These are phyloP conservation scores for Cephalotes varians DNA, from an alignment of 2,888 invertebrate species.

Conservation along the genomic window DNA sequence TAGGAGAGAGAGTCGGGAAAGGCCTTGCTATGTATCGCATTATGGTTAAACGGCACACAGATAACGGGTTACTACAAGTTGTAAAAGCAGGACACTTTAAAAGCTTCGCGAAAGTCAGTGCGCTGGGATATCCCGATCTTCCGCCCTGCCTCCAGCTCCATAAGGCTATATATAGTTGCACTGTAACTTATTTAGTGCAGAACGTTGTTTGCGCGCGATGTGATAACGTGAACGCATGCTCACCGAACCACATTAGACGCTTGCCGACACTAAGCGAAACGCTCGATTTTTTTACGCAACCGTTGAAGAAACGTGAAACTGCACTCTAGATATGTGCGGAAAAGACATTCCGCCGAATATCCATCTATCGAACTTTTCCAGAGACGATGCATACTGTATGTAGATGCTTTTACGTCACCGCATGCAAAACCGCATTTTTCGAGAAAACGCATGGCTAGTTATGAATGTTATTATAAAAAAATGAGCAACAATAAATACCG, in stretches of 20 bases:
- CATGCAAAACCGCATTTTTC: not conserved
- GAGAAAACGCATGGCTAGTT: not conserved
- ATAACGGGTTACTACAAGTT: slow-evolving; percentile 65
- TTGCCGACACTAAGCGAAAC: not conserved
- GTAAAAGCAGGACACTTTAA: slow-evolving; percentile 69
- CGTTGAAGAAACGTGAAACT: not conserved
- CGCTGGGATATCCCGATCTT: slow-evolving; percentile 42
- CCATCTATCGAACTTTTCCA: not conserved
- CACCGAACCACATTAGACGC: not conserved
- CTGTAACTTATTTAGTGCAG: slow-evolving; percentile 47
- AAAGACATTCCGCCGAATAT: not conserved
- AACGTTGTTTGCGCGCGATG: not conserved
- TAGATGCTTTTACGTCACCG: not conserved
- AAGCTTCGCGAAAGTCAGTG: slow-evolving; percentile 71
- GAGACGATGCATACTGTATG: not conserved
- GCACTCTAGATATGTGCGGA: not conserved
- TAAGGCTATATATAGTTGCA: not conserved
- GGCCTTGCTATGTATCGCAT: slow-evolving; percentile 60
- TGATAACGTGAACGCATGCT: not conserved
- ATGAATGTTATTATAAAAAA: not conserved
- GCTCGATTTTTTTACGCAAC: not conserved
- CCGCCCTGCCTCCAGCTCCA: slow-evolving; percentile 23
- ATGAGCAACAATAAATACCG: no score
- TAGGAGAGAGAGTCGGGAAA: slow-evolving; percentile 25
- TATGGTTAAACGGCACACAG: slow-evolving; percentile 68